Evolutionary conservation across 2,113 vertebrate genomes (phyloP).

Genomic region (Gasterosteus aculeatus): DNA sequence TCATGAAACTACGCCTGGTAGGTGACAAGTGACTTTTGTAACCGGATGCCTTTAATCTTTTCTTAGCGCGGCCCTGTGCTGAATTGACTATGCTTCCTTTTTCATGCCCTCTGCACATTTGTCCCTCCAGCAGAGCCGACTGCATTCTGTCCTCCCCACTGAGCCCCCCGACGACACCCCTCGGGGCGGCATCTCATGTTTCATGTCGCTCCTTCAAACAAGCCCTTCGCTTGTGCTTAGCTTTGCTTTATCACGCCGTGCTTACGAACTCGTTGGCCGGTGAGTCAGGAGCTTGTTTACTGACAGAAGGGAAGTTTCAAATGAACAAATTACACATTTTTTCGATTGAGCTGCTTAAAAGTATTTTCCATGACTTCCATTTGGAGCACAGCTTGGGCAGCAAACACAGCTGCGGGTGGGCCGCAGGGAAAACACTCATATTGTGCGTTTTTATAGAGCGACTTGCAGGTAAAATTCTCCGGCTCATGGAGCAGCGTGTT

Average conservation of each 20-base stretch:
- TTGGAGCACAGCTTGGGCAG: background rate
- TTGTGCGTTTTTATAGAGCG: background rate
- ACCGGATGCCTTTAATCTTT: conserved; percentile 19
- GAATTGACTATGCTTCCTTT: conserved; percentile 24
- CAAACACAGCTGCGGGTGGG: background rate
- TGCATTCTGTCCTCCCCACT: conserved; percentile 11
- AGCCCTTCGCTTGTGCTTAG: background rate
- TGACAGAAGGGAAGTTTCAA: no score
- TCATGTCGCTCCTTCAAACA: background rate
- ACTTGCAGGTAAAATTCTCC: background rate
- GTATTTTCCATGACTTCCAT: background rate
- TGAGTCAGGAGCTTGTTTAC: no score
- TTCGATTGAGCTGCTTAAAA: background rate
- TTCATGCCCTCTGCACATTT: conserved; percentile 9
- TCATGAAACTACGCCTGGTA: background rate
- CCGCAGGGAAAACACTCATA: background rate
- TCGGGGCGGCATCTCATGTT: background rate
- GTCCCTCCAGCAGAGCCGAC: conserved; percentile 16
- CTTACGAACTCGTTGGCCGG: background rate
- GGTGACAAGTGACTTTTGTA: conserved; percentile 28
- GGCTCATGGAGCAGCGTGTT: background rate
- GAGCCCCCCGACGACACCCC: background rate
- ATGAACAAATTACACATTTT: no score
- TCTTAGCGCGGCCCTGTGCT: background rate
- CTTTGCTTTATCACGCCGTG: background rate